Percentiles rank a stretch among this genome's conserved stretches.
phyloP scores from a whole-genome alignment of 2,797 vertebrate genomes.

The Lagorchestes hirsutus region DNA sequence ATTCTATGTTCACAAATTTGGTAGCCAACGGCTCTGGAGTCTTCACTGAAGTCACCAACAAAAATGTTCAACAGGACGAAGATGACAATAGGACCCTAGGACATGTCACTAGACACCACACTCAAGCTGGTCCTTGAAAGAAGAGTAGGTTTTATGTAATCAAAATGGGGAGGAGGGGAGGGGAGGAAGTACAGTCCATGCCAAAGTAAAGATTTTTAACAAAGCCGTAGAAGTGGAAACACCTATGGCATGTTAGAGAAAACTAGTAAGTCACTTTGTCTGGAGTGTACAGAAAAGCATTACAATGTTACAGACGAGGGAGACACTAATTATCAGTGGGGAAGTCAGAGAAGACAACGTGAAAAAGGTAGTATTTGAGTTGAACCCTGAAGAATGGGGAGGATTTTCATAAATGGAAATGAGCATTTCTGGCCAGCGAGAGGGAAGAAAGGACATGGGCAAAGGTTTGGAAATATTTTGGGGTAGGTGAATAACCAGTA shows the following conservation, averaged over 20 bases:
- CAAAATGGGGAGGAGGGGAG: neutral
- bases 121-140: neutral
- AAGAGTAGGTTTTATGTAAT: neutral
- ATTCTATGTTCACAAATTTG: neutral
- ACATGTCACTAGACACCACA: neutral
- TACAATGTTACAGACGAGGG: neutral
- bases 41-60: neutral
- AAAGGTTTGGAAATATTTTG: neutral
- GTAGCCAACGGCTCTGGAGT: neutral
- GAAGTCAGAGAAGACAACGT: neutral
- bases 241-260: neutral
- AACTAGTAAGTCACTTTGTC: neutral
- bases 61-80: neutral
- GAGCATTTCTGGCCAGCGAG: neutral
- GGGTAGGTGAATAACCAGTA: neutral
- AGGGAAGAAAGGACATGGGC: neutral
- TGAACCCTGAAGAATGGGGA: neutral
- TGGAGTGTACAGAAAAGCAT: neutral
- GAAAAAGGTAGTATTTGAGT: neutral
- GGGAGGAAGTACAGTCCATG: neutral
- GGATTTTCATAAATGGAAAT: neutral
- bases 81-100: neutral
- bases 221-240: neutral
- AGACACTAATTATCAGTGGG: neutral
- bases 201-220: neutral